Conservation (phyloP, 1,140 invertebrate genomes). For the Paralvinella palmiformis region DNA sequence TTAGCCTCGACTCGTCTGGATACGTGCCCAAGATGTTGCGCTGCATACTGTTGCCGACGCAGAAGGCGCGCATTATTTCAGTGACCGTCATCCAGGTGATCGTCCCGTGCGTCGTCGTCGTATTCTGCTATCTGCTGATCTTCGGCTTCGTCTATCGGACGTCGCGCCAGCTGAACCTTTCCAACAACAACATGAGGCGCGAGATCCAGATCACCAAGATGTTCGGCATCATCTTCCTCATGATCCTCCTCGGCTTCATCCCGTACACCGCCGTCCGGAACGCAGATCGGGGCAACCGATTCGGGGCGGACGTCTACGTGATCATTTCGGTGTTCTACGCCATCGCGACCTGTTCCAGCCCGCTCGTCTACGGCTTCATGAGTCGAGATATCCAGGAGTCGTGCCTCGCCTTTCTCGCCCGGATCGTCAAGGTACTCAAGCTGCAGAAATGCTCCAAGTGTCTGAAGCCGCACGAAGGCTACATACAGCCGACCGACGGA, state of each 20-base stretch:
- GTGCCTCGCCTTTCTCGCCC: too few relatives aligned
- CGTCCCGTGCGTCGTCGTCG: conserved; percentile 43
- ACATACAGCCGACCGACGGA: too few relatives aligned
- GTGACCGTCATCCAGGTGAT: conserved; percentile 44
- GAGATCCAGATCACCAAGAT: conserved; percentile 51
- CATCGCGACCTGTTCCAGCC: conserved; percentile 44
- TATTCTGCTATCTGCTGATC: conserved; percentile 47
- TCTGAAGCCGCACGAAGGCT: too few relatives aligned
- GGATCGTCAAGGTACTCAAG: too few relatives aligned
- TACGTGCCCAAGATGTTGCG: conserved; percentile 45
- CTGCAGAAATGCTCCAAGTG: too few relatives aligned
- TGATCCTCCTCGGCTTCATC: conserved; percentile 46
- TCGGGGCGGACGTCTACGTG: conserved; percentile 47
- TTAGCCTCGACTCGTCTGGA: conserved; percentile 41
- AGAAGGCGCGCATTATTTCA: conserved; percentile 39
- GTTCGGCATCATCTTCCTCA: conserved; percentile 48
- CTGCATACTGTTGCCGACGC: conserved; percentile 41
- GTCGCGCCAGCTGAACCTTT: conserved; percentile 25
- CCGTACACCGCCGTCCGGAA: conserved; percentile 45
- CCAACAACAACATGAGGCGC: conserved; percentile 23
- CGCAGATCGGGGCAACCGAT: conserved; percentile 38
- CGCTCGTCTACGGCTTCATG: conserved; percentile 48
- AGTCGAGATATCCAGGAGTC: conserved; percentile 41
- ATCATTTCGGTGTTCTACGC: conserved; percentile 46
- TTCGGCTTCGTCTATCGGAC: conserved; percentile 45